Evolutionary conservation across 1,140 invertebrate species (phyloP), one percentile per base, ranked within the genome.

Genomic region (Drosophila ironensis): DNA sequence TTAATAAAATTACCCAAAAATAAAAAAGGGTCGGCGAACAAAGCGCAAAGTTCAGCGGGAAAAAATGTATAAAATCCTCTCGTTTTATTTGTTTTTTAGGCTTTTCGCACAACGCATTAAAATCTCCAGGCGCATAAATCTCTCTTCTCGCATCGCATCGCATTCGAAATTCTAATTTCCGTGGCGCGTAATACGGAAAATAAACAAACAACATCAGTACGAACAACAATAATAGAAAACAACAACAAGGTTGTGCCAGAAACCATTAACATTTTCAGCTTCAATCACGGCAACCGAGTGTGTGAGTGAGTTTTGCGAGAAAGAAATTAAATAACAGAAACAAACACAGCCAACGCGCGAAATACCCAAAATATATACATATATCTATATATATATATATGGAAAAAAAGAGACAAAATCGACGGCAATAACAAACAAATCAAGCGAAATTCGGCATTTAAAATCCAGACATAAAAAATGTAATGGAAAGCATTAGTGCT

Each of bases 401-500:
- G 47, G 9, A 37, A 56, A 46, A 57, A 14, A 52, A 33, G 24
- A 25, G 63, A 59, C 16, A 27, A 51, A 44, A 56, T 42, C 67
- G 47, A 50, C 8, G 45, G 44, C 42, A 57, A 64, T 50, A 67
- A 57, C 53, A 61, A 73, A 60, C 54, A 77, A 84, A 54, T 57
- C 48, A 45, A 52, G 63, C 80, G 80, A 72, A 77, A 82, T 77
- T 87, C 53, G 64, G 64, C 82, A 54, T 76, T 77, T 82, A 73
- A 88, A 73, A 84, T 46, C 66, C 51, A 74, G 48, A 67, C 72
- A 86, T 87, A 81, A 87, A 89, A 86, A 86, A 88, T 89, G 88
- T 89, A 89, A 89, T 89, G 88, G 88, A 88, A 89, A 88, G 70
- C 74, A 86, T 80, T 88, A 87, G 72, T 72, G 64, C 67, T 81